Conservation (phyloP, 2,797 vertebrate species). For the Hippopotamyrus pictus region DNA sequence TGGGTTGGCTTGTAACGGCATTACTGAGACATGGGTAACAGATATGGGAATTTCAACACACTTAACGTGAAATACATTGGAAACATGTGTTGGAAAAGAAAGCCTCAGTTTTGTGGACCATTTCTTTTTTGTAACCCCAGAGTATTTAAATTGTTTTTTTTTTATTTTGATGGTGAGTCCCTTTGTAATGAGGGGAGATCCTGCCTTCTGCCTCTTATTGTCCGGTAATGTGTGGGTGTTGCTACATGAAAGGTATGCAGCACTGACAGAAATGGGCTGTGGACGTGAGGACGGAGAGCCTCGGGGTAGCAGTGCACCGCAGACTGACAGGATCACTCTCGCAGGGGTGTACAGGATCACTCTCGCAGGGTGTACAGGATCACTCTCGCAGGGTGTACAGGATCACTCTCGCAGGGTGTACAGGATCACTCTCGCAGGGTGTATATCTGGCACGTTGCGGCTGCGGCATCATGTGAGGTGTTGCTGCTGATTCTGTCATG, state of each 20-base stretch:
- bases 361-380: background rate
- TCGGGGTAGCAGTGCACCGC: background rate
- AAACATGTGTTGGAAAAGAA: background rate
- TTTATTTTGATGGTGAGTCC: conserved; percentile 27
- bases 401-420: background rate
- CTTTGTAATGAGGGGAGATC: conserved; percentile 40
- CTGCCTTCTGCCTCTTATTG: conserved; percentile 43
- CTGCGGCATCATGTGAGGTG: background rate
- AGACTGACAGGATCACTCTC: background rate
- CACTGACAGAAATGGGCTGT: background rate
- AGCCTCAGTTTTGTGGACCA: conserved; percentile 18
- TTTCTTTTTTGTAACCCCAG: conserved; percentile 38
- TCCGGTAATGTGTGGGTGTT: conserved; percentile 28
- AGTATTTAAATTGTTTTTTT: conserved; percentile 36
- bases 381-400: background rate
- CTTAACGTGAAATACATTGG: background rate
- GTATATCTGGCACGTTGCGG: background rate
- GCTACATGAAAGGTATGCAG: conserved; percentile 23
- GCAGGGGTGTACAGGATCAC: too few species aligned
- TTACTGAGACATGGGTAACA: background rate
- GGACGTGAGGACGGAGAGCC: background rate
- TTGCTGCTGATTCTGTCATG: background rate
- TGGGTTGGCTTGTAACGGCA: background rate
- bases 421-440: background rate
- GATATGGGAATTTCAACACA: background rate